A percentile compares a stretch with the other conserved stretches of the same genome.
These are phyloP conservation scores for Ascaphus truei DNA, from an alignment of 2,113 vertebrate species.

Conservation along the genomic window DNA sequence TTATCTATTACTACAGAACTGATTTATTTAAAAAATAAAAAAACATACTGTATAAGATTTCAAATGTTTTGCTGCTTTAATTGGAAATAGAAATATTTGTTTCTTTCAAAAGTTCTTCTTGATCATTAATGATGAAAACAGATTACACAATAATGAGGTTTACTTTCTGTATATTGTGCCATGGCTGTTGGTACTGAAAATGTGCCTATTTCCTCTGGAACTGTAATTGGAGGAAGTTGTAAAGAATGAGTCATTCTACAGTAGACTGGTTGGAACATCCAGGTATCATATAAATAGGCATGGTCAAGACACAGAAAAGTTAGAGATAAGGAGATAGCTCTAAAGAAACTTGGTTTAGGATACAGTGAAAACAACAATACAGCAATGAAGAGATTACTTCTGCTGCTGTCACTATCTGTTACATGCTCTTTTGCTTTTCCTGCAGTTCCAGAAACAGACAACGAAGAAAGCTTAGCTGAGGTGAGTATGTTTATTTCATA, in stretches of 20 bases:
- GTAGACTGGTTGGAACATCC: neutral
- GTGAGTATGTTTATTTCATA: too few relatives aligned
- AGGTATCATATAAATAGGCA: constrained; percentile 23
- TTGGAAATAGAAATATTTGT: too few relatives aligned
- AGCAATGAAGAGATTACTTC: too few relatives aligned
- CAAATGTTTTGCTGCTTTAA: too few relatives aligned
- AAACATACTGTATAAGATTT: too few relatives aligned
- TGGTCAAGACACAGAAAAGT: neutral
- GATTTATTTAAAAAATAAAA: too few relatives aligned
- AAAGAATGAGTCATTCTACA: constrained; percentile 19
- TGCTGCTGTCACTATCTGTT: too few relatives aligned
- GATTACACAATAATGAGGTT: constrained; percentile 14
- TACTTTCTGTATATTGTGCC: neutral
- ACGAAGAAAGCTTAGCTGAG: constrained; percentile 56
- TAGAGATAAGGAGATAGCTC: neutral
- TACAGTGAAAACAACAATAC: too few relatives aligned
- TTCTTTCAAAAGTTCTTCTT: neutral
- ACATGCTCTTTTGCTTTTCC: constrained; percentile 51
- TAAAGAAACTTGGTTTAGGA: neutral
- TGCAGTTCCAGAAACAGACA: constrained; percentile 43
- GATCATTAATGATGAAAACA: neutral
- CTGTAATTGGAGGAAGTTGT: constrained; percentile 18
- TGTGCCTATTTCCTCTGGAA: neutral
- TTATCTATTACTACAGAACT: too few relatives aligned
- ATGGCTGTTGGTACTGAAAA: constrained; percentile 13